A percentile compares a stretch with the other conserved stretches of the same genome.
Evolutionary conservation across 2,888 invertebrate genomes (phyloP).

Genomic region (Eupithecia subfuscata): DNA sequence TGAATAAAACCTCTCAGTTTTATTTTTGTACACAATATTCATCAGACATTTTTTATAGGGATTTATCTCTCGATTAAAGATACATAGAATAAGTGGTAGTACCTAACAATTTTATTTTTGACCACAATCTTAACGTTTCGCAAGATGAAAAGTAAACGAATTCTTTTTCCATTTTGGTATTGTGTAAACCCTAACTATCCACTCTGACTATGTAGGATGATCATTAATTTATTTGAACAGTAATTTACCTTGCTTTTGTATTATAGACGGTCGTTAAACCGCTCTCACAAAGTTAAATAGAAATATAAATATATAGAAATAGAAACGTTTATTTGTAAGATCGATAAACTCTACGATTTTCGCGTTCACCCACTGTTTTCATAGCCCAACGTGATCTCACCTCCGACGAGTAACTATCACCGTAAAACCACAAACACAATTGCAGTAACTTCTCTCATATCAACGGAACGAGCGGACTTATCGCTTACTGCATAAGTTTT

Average conservation of each 20-base stretch:
- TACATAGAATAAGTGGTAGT: background rate
- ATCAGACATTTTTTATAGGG: background rate
- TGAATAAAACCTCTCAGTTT: background rate
- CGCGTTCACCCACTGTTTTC: constrained; percentile 17
- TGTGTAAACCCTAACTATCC: no score
- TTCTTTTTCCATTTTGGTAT: background rate
- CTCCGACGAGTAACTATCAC: constrained; percentile 44
- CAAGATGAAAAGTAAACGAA: background rate
- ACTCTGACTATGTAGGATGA: no score
- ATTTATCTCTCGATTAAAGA: background rate
- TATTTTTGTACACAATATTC: background rate
- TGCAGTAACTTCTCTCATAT: constrained; percentile 52
- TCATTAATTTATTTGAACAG: no score
- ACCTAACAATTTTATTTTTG: background rate
- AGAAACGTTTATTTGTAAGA: no score
- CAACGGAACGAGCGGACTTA: constrained; percentile 45
- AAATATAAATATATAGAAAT: no score
- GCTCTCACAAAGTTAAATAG: background rate
- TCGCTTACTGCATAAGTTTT: constrained; percentile 41
- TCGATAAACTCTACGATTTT: background rate
- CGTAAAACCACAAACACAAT: constrained; percentile 53
- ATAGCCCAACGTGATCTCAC: constrained; percentile 36
- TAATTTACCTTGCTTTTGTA: background rate
- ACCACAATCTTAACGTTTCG: background rate
- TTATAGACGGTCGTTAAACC: background rate